Conservation (phyloP, 2,888 invertebrate species). For the Polylopha cassiicola region DNA sequence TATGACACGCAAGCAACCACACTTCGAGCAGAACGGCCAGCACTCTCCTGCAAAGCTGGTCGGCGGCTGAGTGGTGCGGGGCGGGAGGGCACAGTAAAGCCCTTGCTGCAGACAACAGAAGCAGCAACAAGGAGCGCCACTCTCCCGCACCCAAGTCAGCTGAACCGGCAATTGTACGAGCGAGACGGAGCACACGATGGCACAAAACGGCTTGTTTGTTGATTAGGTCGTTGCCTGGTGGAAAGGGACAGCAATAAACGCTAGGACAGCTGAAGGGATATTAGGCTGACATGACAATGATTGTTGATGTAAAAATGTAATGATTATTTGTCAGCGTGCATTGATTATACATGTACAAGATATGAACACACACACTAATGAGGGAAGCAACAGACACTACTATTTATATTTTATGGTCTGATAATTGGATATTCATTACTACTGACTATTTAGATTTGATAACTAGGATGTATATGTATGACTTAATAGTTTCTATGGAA, state of each 20-base stretch:
- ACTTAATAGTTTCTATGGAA: no score
- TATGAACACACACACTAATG: no score
- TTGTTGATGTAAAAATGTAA: not conserved
- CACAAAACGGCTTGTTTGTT: constrained; percentile 96
- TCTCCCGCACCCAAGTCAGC: constrained; percentile 86
- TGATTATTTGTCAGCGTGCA: no score
- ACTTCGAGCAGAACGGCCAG: constrained; percentile 95
- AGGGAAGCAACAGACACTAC: no score
- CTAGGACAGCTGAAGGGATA: not conserved
- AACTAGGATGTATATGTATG: no score
- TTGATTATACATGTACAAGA: no score
- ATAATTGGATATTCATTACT: no score
- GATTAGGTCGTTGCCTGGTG: constrained; percentile 92
- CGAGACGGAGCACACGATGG: constrained; percentile 90
- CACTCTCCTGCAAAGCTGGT: constrained; percentile 95
- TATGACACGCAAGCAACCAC: constrained; percentile 77
- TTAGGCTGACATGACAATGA: no score
- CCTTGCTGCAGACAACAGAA: constrained; percentile 90
- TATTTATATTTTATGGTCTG: no score
- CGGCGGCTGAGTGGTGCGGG: constrained; percentile 95
- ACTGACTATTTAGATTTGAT: no score
- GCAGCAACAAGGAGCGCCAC: constrained; percentile 92
- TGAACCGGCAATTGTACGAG: constrained; percentile 81
- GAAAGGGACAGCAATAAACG: no score
- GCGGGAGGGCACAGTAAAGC: constrained; percentile 94